Evolutionary conservation across 2,113 vertebrate genomes (phyloP).

Genomic region (Colius striatus): DNA sequence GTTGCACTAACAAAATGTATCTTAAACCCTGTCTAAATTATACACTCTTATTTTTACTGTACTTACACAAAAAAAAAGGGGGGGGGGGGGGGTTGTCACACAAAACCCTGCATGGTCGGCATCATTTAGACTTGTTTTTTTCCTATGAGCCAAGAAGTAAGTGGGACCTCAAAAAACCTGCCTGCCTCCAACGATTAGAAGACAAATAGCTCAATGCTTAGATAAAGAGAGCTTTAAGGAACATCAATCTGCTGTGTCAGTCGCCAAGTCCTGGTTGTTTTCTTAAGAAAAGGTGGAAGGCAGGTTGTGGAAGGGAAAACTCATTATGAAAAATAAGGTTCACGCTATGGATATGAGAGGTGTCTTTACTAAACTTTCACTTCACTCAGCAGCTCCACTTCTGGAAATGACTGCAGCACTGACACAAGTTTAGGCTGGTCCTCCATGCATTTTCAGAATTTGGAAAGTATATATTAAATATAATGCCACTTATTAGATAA

Average conservation of each 20-base stretch:
- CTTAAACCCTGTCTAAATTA: neutral
- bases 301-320: neutral
- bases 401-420: neutral
- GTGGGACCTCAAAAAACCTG: neutral
- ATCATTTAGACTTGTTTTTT: neutral
- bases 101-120: neutral
- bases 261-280: neutral
- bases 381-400: neutral
- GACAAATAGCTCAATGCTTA: neutral
- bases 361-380: neutral
- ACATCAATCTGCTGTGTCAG: neutral
- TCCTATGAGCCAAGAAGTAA: neutral
- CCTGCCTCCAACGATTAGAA: neutral
- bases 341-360: neutral
- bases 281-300: neutral
- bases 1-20: neutral
- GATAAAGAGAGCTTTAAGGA: neutral
- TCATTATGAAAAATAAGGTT: neutral
- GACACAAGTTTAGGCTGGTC: neutral
- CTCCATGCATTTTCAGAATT: neutral
- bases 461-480: neutral
- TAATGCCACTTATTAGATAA: neutral
- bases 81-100: neutral
- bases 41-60: neutral
- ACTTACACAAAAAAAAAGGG: neutral